Evolutionary conservation across 1,140 invertebrate genomes (phyloP).

Genomic region (Scylla paramamosain): DNA sequence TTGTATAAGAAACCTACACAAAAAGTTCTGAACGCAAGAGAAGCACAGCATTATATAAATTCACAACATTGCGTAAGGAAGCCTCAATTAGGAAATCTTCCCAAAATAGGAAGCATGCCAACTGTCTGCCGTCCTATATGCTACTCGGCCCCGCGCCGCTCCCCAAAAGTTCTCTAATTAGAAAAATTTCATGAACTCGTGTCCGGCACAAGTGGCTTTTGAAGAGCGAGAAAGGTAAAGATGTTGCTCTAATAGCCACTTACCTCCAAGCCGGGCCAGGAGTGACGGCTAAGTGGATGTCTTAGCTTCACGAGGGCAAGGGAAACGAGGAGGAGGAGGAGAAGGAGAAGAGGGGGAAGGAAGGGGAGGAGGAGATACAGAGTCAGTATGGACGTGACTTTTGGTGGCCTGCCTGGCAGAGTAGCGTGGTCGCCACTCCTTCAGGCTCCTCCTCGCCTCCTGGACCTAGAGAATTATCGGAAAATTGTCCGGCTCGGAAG

Average conservation of each 20-base stretch:
- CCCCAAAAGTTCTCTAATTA: slow-evolving; percentile 51
- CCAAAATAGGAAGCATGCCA: background rate
- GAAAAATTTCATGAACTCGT: slow-evolving; percentile 49
- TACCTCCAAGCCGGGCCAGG: slow-evolving; percentile 16
- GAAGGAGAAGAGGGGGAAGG: background rate
- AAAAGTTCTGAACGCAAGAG: background rate
- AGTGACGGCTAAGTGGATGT: slow-evolving; percentile 6
- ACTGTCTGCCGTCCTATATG: background rate
- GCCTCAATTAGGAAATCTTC: background rate
- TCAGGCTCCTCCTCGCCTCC: slow-evolving; percentile 6
- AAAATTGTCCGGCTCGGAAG: slow-evolving; percentile 12
- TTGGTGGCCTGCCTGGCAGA: background rate
- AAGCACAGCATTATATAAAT: background rate
- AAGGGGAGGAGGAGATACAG: background rate
- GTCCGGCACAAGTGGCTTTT: slow-evolving; percentile 36
- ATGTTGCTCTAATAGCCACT: slow-evolving; percentile 46
- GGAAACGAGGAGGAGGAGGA: background rate
- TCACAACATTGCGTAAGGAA: background rate
- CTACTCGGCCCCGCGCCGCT: background rate
- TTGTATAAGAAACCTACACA: background rate
- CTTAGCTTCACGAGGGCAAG: slow-evolving; percentile 12
- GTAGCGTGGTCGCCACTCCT: background rate
- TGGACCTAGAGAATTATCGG: slow-evolving; percentile 3
- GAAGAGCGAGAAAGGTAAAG: slow-evolving; percentile 45
- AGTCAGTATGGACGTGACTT: background rate